phyloP scores from a whole-genome alignment of 2,797 vertebrate species.

The Siniperca undulata region DNA sequence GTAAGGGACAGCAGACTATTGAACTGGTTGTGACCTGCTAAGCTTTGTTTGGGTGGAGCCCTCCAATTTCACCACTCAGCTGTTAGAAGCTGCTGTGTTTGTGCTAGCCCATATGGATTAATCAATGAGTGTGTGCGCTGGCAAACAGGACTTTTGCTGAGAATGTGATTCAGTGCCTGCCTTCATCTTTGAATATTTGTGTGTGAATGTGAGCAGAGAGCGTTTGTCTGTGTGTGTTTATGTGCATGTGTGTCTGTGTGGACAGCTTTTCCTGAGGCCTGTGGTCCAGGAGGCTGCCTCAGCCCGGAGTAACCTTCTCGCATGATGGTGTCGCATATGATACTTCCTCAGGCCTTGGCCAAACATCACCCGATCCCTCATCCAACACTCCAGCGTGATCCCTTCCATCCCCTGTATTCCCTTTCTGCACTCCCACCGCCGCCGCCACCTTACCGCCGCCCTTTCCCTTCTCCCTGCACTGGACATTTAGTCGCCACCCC shows the following conservation, averaged over 20 bases:
- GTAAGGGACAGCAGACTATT: constrained; percentile 50
- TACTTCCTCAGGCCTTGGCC: constrained; percentile 86
- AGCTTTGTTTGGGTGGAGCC: constrained; percentile 79
- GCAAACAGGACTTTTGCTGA: constrained; percentile 49
- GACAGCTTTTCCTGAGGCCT: constrained; percentile 57
- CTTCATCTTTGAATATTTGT: constrained; percentile 49
- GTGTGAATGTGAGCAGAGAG: constrained; percentile 33
- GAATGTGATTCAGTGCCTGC: constrained; percentile 47
- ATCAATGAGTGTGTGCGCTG: constrained; percentile 71
- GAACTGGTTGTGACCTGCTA: constrained; percentile 64
- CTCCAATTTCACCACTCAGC: constrained; percentile 66
- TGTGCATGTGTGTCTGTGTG: constrained; percentile 2
- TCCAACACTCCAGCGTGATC: constrained; percentile 71
- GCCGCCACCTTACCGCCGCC: constrained; percentile 39
- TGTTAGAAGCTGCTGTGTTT: constrained; percentile 72
- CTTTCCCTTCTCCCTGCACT: constrained; percentile 43
- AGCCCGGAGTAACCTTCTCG: constrained; percentile 80
- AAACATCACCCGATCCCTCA: constrained; percentile 83
- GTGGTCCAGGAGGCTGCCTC: constrained; percentile 65
- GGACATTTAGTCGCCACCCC: constrained; percentile 61
- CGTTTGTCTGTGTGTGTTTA: constrained; percentile 24
- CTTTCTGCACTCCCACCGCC: constrained; percentile 57
- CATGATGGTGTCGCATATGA: constrained; percentile 84
- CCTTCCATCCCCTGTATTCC: constrained; percentile 66
- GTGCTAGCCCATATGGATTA: constrained; percentile 65